Conservation (phyloP, 2,888 invertebrate species). For the Coecobrya sp. region DNA sequence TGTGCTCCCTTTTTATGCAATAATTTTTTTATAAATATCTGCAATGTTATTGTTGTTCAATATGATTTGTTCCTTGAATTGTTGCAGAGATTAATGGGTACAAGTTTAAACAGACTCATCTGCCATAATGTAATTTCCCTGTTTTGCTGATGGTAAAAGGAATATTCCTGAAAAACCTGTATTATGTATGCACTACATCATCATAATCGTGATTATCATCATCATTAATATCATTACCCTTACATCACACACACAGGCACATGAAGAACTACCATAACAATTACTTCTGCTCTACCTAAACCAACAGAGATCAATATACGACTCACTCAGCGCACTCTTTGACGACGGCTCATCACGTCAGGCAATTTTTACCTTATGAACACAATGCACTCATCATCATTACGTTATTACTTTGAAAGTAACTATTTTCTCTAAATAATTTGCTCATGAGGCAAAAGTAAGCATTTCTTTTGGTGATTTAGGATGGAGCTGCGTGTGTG, state of each 20-base stretch:
- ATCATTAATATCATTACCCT: slow-evolving; percentile 19
- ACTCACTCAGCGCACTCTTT: slow-evolving; percentile 8
- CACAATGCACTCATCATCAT: slow-evolving; percentile 15
- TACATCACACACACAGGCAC: background rate
- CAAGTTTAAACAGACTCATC: background rate
- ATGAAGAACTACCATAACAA: background rate
- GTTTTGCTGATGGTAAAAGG: background rate
- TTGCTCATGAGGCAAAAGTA: background rate
- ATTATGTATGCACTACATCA: background rate
- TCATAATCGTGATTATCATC: background rate
- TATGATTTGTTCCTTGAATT: background rate
- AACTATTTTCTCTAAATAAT: slow-evolving; percentile 28
- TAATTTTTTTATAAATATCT: background rate
- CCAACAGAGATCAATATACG: background rate
- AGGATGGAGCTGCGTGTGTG: background rate
- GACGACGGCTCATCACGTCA: slow-evolving; percentile 5
- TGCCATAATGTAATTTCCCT: background rate
- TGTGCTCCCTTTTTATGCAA: background rate
- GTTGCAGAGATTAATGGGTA: background rate
- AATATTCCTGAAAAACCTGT: slow-evolving; percentile 37
- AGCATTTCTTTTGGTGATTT: slow-evolving; percentile 13
- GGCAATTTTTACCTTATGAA: background rate
- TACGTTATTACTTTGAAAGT: slow-evolving; percentile 33
- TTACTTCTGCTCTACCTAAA: background rate
- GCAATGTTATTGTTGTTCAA: slow-evolving; percentile 1